Evolutionary conservation across 2,888 invertebrate species (phyloP), one percentile per base, ranked within the genome.

Genomic region (Crematogaster levior): DNA sequence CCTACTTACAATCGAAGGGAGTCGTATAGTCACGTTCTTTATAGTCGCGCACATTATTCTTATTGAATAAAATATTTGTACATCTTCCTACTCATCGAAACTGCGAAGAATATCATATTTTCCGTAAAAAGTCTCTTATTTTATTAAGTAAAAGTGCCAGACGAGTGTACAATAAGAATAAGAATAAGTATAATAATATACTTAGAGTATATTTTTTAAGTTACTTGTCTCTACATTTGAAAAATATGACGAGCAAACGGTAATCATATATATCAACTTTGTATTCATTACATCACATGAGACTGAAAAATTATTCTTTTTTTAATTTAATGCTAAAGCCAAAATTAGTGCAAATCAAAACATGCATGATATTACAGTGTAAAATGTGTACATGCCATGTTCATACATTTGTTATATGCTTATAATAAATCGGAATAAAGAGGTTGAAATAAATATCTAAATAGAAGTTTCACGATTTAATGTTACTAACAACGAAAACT

Each of bases 61-160:
- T 34, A 21, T 61, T 4, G 18, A 61, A 61, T 60, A 24, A 74
- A 74, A 74, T 60, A 61, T 46, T 61, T 34, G 3, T 56, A 30
- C 7, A 15, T 21, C 15, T 43, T 24, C 60, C 27, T 40, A 15
- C 24, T 27, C 10, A 18, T 60, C 60, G 7, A 21, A 15, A 37
- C 1, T 37, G 4, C 15, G 10, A 18, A 10, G 18, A 27, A 56
- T 12, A 56, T 18, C 37, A 9, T 24, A 70, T 37, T 53, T 70
- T 12, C 5, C 24, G 15, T 9, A n/a, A 24, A 18, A 5, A 4
- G 34, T 34, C 34, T 10, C 18, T 53, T 1, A 24, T 3, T 34
- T 70, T 37, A 37, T 70, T 37, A 15, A 9, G 5, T 34, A 68
- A 34, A 68, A 34, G 6, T 34, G 6, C 34, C 3, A 5, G 6